Conservation (phyloP, 2,888 invertebrate species). For the Siphonodentalium dalli region DNA sequence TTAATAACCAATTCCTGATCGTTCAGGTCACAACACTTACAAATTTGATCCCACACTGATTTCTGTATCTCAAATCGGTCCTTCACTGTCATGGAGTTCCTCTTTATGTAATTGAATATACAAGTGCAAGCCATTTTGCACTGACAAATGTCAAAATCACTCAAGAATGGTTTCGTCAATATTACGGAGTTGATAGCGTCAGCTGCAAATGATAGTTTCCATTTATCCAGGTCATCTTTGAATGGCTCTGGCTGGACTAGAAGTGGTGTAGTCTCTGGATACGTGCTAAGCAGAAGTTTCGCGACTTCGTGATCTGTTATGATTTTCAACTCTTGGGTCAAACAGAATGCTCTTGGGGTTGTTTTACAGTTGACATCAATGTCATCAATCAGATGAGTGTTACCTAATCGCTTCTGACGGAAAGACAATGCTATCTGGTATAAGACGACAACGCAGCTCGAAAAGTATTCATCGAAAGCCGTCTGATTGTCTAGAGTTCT, state of each 20-base stretch:
- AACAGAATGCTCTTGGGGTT: conserved; percentile 38
- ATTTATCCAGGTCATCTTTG: conserved; percentile 33
- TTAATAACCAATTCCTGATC: conserved; percentile 36
- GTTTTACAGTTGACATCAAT: conserved; percentile 27
- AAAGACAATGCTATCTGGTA: conserved; percentile 45
- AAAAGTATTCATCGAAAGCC: conserved; percentile 41
- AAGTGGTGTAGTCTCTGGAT: conserved; percentile 44
- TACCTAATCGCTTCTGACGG: conserved; percentile 48
- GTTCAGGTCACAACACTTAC: conserved; percentile 31
- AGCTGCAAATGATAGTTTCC: conserved; percentile 43
- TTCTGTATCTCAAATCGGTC: conserved; percentile 35
- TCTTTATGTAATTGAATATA: conserved; percentile 34
- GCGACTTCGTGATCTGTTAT: conserved; percentile 50
- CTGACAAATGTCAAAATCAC: conserved; percentile 33
- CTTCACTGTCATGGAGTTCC: conserved; percentile 28
- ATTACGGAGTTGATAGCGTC: conserved; percentile 51
- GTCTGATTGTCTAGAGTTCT: conserved; percentile 41
- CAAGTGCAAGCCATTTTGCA: conserved; percentile 44
- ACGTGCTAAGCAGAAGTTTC: conserved; percentile 35
- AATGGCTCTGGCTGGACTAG: conserved; percentile 41
- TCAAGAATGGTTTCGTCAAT: conserved; percentile 46
- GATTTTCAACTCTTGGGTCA: conserved; percentile 57
- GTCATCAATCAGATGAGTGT: conserved; percentile 42
- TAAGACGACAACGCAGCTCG: conserved; percentile 42
- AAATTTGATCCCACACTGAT: conserved; percentile 35